These are phyloP conservation scores for Phymatocera aterrima DNA, from an alignment of 2,888 invertebrate species.

Conservation along the genomic window DNA sequence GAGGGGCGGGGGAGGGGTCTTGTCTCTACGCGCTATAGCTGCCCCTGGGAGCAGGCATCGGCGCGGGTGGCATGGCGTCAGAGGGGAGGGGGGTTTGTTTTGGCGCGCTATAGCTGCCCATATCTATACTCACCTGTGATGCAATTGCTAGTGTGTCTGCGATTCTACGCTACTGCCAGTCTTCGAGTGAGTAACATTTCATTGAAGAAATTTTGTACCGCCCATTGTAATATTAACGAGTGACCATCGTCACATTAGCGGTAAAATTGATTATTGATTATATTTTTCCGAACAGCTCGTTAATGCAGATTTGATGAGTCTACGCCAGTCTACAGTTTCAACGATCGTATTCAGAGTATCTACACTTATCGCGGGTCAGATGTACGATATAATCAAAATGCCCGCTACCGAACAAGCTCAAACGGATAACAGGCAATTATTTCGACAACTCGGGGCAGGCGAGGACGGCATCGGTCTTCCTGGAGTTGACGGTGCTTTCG, in stretches of 20 bases:
- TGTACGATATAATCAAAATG: conserved; percentile 49
- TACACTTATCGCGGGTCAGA: conserved; percentile 46
- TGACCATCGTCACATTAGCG: neutral
- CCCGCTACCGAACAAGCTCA: conserved; percentile 35
- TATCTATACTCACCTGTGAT: conserved; percentile 49
- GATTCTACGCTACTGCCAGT: conserved; percentile 49
- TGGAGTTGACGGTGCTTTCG: conserved; percentile 51
- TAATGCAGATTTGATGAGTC: conserved; percentile 42
- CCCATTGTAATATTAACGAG: neutral
- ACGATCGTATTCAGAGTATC: conserved; percentile 50
- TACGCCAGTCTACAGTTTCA: conserved; percentile 50
- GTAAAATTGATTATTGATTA: neutral
- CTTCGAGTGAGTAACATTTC: conserved; percentile 46
- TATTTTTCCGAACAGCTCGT: conserved; percentile 45
- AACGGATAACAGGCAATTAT: conserved; percentile 47
- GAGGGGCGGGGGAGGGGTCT: too few relatives aligned
- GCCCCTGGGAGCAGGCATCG: too few relatives aligned
- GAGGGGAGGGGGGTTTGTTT: too few relatives aligned
- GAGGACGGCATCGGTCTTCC: conserved; percentile 51
- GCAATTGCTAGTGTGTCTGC: conserved; percentile 48
- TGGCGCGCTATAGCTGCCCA: too few relatives aligned
- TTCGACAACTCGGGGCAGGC: conserved; percentile 46
- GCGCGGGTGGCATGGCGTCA: too few relatives aligned
- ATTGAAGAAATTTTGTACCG: neutral
- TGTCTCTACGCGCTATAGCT: too few relatives aligned